Evolutionary conservation across 2,113 vertebrate genomes (phyloP), one percentile per base, ranked within the genome.

Genomic region (Chaenocephalus aceratus): DNA sequence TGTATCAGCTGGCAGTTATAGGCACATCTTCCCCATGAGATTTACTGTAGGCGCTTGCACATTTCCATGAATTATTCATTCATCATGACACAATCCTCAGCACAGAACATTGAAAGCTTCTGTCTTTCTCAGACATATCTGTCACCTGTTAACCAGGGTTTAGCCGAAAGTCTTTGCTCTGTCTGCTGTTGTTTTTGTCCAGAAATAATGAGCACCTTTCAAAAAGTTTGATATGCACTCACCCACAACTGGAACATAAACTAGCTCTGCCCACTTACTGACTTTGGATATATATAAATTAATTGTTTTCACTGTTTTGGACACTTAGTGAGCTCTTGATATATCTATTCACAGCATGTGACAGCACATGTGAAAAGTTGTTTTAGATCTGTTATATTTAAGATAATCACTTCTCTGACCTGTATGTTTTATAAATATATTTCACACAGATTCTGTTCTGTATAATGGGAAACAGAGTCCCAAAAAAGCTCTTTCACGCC

Each of bases 61-160:
- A 85, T 72, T 58, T 4, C 61, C 45, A 51, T 90, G 79, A 86
- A 85, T 89, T 86, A 93, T 90, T 90, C 46, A 83, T 63, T 62
- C 60, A 34, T 51, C 46, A 41, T 11, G 41, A 41, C 80, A 77
- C 60, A 54, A 13, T 65, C 45, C 58, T 71, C 67, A 45, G 76
- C 59, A 71, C 74, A 14, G 34, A 69, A 18, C 61, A 36, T 56
- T 83, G 72, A 86, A 86, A 41, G 75, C 62, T 59, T 36, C 65
- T 59, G 65, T 82, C 76, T 46, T 41, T 65, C 36, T 66, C 60
- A 59, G 26, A 71, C 57, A 5, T 14, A 67, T 64, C 75, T 48
- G 66, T 71, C 77, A 45, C 36, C 68, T 80, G 77, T 84, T 84
- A 76, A 36, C 44, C 57, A 58, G 70, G 73, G 79, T 80, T 77